Evolutionary conservation across 1,140 invertebrate genomes (phyloP), one percentile per base, ranked within the genome.

Genomic region (Drosophila novamexicana): DNA sequence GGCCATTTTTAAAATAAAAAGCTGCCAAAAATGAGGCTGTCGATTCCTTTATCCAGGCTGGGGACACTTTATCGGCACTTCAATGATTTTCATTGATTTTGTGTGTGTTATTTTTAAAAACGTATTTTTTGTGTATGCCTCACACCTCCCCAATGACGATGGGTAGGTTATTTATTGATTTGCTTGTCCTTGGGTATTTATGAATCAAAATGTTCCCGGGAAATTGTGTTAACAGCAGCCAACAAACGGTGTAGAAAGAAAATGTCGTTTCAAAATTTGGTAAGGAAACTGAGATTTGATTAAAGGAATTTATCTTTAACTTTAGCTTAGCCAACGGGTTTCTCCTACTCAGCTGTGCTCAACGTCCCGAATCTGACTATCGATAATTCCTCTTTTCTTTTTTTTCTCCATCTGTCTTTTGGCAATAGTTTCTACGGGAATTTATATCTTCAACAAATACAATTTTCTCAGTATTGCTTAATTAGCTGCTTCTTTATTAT

Each of bases 41-140:
- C 49, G 42, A n/a, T 40, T 32, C 1, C 36, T 62, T 47, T 44
- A 37, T 59, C 67, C 49, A 44, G 4, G 34, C 18, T 61, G 36
- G 22, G 58, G 57, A 69, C 71, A 74, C 71, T 69, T 69, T 68
- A 62, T 64, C 69, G 40, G 68, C 77, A 83, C 72, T 77, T 88
- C 79, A 89, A 89, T 88, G 84, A 77, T 69, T 88, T 88, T 79
- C 73, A 83, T 86, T 88, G 84, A 83, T 77, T 86, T 83, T 67
- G 42, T 70, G 57, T 79, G 72, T 73, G 78, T 78, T 85, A 74
- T 84, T 81, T 78, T 79, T 79, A 77, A 22, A 63, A 42, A 71
- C 52, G 49, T 49, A 66, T 75, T 36, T 29, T n/a, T 45, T 57
- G 75, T 50, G 36, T 39, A 49, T 53, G 63, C 61, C 50, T 45